Percentiles rank a stretch among this genome's conserved stretches.
phyloP scores from a whole-genome alignment of 2,113 vertebrate species.

The Reinhardtius hippoglossoides region DNA sequence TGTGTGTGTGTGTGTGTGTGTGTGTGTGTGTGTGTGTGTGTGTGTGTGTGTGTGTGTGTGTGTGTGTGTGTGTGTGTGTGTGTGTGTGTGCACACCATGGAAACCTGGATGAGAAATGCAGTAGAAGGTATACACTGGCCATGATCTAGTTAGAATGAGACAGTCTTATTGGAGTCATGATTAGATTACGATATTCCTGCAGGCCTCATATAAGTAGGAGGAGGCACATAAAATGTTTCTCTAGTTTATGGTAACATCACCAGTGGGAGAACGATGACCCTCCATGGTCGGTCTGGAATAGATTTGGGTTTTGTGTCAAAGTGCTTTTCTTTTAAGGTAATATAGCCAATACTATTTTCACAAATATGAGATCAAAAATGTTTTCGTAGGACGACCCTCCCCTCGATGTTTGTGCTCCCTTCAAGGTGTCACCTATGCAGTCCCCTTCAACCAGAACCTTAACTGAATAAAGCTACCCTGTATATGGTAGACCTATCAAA shows the following conservation, averaged over 20 bases:
- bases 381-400: too few relatives aligned
- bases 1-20: neutral
- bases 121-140: conserved; percentile 22
- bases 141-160: conserved; percentile 61
- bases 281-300: neutral
- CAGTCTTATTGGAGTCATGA: conserved; percentile 47
- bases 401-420: too few relatives aligned
- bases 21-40: neutral
- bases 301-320: neutral
- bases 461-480: too few relatives aligned
- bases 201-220: conserved; percentile 32
- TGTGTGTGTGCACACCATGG: conserved; percentile 10
- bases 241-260: conserved; percentile 49
- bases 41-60: neutral
- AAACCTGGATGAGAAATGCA: conserved; percentile 39
- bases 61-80: conserved; percentile 3
- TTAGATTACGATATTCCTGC: conserved; percentile 62
- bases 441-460: too few relatives aligned
- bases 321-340: conserved; percentile 5
- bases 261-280: conserved; percentile 35
- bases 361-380: neutral
- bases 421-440: too few relatives aligned
- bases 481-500: too few relatives aligned
- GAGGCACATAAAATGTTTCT: conserved; percentile 37
- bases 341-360: neutral